A percentile compares a stretch with the other conserved stretches of the same genome.
Conservation (phyloP, 2,888 invertebrate species). For the Agrypnus murinus region DNA sequence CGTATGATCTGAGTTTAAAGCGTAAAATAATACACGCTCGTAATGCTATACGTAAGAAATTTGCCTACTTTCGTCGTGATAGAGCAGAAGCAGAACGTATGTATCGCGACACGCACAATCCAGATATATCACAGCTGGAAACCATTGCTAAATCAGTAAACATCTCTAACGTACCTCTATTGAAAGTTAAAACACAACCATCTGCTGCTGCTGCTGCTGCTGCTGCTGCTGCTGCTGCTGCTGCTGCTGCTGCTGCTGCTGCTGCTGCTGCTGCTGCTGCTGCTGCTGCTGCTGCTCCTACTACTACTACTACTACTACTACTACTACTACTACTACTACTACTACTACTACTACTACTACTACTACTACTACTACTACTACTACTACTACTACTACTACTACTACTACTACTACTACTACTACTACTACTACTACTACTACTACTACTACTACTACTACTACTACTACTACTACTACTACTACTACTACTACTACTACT, state of each 20-base stretch:
- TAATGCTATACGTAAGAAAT: no score
- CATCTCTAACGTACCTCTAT: no score
- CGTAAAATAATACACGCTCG: no score
- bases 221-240: conserved; percentile 9
- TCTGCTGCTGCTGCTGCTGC: conserved; percentile 9
- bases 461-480: conserved; percentile 5
- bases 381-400: conserved; percentile 3
- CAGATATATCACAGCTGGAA: no score
- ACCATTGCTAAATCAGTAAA: no score
- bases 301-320: conserved; percentile 7
- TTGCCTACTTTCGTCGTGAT: no score
- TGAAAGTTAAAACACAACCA: no score
- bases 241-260: conserved; percentile 9
- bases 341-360: conserved; percentile 1
- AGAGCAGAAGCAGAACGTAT: no score
- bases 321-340: conserved; percentile 7
- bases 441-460: not conserved
- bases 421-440: conserved; percentile 3
- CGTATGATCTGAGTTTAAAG: no score
- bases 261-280: conserved; percentile 9
- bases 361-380: conserved; percentile 3
- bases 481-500: conserved; percentile 5
- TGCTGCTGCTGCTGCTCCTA: conserved; percentile 7
- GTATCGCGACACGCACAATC: no score
- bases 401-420: conserved; percentile 1